phyloP scores from a whole-genome alignment of 2,888 invertebrate species.

The Herminia tarsipennalis region DNA sequence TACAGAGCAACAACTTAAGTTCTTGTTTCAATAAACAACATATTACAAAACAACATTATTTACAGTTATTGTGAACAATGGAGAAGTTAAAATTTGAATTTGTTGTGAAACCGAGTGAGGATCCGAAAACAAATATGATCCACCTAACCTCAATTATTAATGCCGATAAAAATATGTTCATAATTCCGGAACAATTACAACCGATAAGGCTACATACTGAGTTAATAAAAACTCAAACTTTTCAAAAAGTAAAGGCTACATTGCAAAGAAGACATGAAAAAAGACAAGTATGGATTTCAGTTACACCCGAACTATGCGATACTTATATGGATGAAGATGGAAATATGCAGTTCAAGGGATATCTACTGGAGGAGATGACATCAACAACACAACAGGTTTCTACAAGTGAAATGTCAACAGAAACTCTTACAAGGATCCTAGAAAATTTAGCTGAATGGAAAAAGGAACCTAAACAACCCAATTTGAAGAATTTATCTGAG shows the following conservation, averaged over 20 bases:
- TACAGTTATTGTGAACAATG: neutral
- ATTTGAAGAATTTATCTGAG: neutral
- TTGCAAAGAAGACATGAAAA: conserved; percentile 29
- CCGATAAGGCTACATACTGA: conserved; percentile 17
- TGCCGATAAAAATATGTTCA: conserved; percentile 14
- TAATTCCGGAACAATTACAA: conserved; percentile 30
- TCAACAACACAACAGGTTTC: neutral
- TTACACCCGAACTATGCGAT: conserved; percentile 18
- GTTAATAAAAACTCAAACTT: conserved; percentile 19
- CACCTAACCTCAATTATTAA: conserved; percentile 35
- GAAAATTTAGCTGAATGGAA: neutral
- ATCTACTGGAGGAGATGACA: conserved; percentile 21
- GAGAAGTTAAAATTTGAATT: conserved; percentile 3
- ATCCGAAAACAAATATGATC: conserved; percentile 30
- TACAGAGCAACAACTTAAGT: no score
- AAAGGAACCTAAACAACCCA: neutral
- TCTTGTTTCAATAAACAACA: no score
- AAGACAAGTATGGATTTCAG: conserved; percentile 32
- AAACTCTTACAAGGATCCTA: neutral
- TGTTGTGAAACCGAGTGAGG: neutral
- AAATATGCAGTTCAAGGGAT: conserved; percentile 34
- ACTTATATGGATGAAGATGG: conserved; percentile 26
- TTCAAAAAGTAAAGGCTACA: conserved; percentile 30
- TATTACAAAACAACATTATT: conserved; percentile 2
- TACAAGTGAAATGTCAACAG: neutral